phyloP scores from a whole-genome alignment of 2,797 vertebrate species.

The Zalophus californianus region DNA sequence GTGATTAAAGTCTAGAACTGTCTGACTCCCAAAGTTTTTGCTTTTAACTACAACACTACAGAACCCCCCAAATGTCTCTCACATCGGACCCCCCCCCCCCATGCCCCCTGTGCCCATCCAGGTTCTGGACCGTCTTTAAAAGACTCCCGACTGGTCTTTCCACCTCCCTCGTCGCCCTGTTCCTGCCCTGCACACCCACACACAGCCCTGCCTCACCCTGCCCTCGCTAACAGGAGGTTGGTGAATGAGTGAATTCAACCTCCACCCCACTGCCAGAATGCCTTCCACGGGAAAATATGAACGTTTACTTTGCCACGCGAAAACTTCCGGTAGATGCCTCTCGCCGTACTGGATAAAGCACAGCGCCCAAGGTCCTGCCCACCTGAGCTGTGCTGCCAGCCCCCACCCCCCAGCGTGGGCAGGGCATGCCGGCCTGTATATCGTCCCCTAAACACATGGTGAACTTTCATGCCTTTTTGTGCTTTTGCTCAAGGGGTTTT shows the following conservation, averaged over 20 bases:
- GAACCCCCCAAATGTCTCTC: not conserved
- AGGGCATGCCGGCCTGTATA: not conserved
- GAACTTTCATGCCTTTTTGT: not conserved
- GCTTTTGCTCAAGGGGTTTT: not conserved
- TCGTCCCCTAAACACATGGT: not conserved
- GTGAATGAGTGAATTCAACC: not conserved
- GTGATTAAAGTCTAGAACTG: slow-evolving; percentile 3
- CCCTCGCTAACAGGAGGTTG: not conserved
- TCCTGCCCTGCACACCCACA: not conserved
- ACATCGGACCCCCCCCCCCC: not conserved
- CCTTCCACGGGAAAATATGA: not conserved
- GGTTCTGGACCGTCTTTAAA: not conserved
- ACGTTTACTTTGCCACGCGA: not conserved
- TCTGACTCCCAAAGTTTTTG: not conserved
- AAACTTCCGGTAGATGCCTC: not conserved
- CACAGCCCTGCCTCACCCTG: not conserved
- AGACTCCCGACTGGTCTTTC: not conserved
- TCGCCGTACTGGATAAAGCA: not conserved
- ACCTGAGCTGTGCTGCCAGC: not conserved
- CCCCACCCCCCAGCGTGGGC: not conserved
- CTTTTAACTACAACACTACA: not conserved
- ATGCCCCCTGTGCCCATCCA: not conserved
- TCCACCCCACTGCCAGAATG: not conserved
- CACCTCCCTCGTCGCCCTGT: not conserved
- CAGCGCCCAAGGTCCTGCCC: not conserved